These are phyloP conservation scores for Alectura lathami DNA, from an alignment of 2,113 vertebrate species.

Conservation along the genomic window DNA sequence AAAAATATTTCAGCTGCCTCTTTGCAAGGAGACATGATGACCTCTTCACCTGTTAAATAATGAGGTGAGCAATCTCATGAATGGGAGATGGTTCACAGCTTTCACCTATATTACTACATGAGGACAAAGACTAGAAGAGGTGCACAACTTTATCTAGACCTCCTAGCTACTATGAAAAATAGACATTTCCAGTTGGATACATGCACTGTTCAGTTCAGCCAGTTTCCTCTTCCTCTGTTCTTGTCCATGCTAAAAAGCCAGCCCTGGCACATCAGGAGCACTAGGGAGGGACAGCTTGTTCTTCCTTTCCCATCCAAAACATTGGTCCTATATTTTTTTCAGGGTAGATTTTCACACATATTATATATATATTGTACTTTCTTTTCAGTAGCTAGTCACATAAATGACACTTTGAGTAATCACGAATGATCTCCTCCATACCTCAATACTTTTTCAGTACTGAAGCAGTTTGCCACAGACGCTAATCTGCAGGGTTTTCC, in stretches of 20 bases:
- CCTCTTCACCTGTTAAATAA: neutral
- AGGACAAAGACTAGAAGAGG: neutral
- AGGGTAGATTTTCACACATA: neutral
- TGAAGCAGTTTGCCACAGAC: neutral
- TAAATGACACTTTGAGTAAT: neutral
- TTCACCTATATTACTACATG: fast-evolving
- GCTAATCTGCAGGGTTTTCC: neutral
- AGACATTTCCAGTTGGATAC: neutral
- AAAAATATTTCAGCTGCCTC: neutral
- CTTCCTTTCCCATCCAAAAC: neutral
- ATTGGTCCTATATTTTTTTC: neutral
- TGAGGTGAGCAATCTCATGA: neutral
- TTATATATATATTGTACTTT: neutral
- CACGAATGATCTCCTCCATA: neutral
- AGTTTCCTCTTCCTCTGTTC: neutral
- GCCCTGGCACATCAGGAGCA: neutral
- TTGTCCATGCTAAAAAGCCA: neutral
- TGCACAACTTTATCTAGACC: neutral
- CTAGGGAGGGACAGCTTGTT: neutral
- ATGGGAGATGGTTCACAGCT: neutral
- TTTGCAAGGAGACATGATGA: neutral
- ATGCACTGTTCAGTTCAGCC: fast-evolving
- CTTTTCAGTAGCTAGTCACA: neutral
- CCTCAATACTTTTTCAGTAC: neutral
- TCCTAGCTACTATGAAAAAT: neutral